phyloP scores from a whole-genome alignment of 2,113 vertebrate species.

The Toxostoma redivivum region DNA sequence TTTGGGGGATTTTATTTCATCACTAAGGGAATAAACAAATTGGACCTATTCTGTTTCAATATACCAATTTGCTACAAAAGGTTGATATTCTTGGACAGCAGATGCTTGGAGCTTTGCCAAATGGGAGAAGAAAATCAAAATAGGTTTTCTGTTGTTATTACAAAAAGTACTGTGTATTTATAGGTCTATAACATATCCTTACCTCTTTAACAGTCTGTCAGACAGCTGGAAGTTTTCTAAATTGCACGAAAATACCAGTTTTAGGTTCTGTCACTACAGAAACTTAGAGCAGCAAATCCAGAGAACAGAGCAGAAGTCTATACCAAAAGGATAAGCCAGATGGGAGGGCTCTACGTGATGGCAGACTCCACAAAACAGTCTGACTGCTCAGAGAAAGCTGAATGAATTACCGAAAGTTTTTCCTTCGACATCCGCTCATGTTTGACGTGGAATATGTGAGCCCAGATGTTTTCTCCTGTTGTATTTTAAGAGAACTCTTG shows the following conservation, averaged over 20 bases:
- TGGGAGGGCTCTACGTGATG: constrained; percentile 7
- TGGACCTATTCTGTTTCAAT: neutral
- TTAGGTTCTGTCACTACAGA: constrained; percentile 39
- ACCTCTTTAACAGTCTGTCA: constrained; percentile 48
- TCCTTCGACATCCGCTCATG: neutral
- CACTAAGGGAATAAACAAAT: neutral
- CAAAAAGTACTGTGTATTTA: neutral
- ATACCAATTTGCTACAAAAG: neutral
- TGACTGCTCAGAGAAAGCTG: neutral
- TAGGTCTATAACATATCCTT: constrained; percentile 11
- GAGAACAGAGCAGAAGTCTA: constrained; percentile 20
- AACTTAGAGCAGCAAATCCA: neutral
- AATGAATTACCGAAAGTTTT: neutral
- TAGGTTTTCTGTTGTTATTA: neutral
- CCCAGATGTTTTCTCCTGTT: neutral
- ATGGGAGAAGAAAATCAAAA: constrained; percentile 5
- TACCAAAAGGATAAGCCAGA: constrained; percentile 38
- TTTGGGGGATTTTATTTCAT: neutral
- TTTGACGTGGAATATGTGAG: neutral
- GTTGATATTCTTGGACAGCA: neutral
- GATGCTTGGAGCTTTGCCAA: neutral
- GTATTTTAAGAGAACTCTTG: neutral
- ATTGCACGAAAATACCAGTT: constrained; percentile 27
- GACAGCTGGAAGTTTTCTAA: constrained; percentile 33
- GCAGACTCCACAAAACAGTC: neutral